phyloP scores from a whole-genome alignment of 2,797 vertebrate species.

The Rhadinocentrus ornatus region DNA sequence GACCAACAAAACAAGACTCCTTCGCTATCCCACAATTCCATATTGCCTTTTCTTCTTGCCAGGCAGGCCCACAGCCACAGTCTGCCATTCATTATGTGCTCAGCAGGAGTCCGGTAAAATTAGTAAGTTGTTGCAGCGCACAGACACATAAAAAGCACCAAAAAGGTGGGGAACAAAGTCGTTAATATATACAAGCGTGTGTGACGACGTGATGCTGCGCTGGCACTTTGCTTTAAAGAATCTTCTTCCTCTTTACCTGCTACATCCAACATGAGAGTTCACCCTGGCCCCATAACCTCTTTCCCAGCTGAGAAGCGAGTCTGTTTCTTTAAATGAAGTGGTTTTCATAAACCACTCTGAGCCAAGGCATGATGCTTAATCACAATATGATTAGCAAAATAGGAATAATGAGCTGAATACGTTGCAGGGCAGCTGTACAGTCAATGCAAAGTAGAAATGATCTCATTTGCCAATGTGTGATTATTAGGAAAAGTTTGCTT shows the following conservation, averaged over 20 bases:
- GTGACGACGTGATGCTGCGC: constrained; percentile 46
- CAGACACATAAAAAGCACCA: constrained; percentile 44
- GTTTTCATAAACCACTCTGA: constrained; percentile 28
- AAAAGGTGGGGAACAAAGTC: constrained; percentile 21
- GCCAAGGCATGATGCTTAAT: constrained; percentile 20
- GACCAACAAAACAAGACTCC: constrained; percentile 59
- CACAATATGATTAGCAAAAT: constrained; percentile 20
- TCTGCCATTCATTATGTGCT: constrained; percentile 70
- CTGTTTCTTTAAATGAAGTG: constrained; percentile 27
- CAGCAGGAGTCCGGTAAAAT: constrained; percentile 57
- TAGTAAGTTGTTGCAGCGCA: constrained; percentile 44
- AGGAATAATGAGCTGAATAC: constrained; percentile 3
- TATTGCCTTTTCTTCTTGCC: constrained; percentile 56
- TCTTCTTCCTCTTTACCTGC: constrained; percentile 53
- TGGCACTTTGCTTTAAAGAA: constrained; percentile 39
- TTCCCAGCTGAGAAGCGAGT: neutral
- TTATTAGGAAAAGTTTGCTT: constrained; percentile 35
- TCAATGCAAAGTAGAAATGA: constrained; percentile 14
- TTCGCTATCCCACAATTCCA: constrained; percentile 69
- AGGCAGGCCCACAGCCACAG: constrained; percentile 58
- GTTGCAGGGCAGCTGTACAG: constrained; percentile 10
- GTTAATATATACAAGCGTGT: constrained; percentile 24
- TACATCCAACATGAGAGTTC: neutral
- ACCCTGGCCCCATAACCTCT: constrained; percentile 1
- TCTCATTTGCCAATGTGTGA: constrained; percentile 39